Base-by-base conservation (phyloP, 2,113 vertebrate genomes). In the Indicator maculatus region DNA sequence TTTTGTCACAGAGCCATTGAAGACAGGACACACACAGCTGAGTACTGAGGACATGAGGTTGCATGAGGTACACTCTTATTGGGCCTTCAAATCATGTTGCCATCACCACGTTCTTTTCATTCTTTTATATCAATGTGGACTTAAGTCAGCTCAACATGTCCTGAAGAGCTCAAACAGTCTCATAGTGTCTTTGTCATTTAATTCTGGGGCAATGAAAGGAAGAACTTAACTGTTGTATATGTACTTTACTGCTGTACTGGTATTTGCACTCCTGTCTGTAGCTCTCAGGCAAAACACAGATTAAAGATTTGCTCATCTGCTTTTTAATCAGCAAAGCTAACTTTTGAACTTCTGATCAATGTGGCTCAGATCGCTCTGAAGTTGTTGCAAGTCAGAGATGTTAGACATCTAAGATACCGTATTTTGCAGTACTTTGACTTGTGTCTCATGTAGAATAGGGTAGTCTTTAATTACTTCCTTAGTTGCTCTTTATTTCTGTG, bases 341-440 rank as follows among this genome's bases (percentile, higher is more conserved):
- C 65, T 88, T 93, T 39, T 64, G 73, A 92, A 82, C 66, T 93
- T 86, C n/a, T 59, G 39, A 88, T 96, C 55, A 12, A 27, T 18
- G 17, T 45, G 66, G 5, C 83, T 92, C 61, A 90, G 88, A 90
- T 94, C 66, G 59, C 73, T 87, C 86, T 89, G 55, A 93, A 87
- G 61, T 31, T 89, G 59, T 79, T 95, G 66, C 70, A 79, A 89
- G n/a, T 90, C 56, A 72, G 73, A 71, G 41, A 23, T 59, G 70
- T 82, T 90, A 30, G 36, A 36, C 53, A 91, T 93, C 58, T 76
- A 67, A 83, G 74, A 52, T 70, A 60, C 24, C 1, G 3, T 82
- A 28, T 89, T 89, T 93, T 95, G 75, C 90, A 95, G 23, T 45
- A 45, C 20, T 91, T 93, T 84, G 70, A 75, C 66, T 87, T 55